Evolutionary conservation across 2,888 invertebrate species (phyloP), one percentile per base, ranked within the genome.

Genomic region (Sphinx pinastri): DNA sequence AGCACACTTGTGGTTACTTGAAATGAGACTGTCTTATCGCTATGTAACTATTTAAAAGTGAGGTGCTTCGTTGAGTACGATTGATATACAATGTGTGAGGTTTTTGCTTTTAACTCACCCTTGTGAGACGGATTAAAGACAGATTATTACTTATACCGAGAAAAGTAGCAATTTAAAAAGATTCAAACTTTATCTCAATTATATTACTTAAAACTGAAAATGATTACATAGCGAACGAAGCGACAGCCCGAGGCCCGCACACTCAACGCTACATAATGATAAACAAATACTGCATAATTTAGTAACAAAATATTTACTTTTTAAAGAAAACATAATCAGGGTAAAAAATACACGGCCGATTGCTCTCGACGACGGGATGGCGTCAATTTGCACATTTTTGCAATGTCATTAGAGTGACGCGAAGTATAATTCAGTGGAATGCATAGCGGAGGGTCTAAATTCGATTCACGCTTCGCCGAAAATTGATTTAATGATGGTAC

Each of bases 231-330:
- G 13, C 0, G 19, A 3, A 19, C 11, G 55, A 11, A 55, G 6
- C 55, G 19, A 55, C 55, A 55, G 19, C 47, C 16, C 12, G 45
- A n/a, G 0, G 13, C 16, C 12, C 47, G 19, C 19, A 19, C 49
- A 19, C 10, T 11, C 55, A n/a, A 16, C n/a, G 8, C 55, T 19
- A 19, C 63, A 19, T 63, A 63, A 63, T 63, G 19, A 63, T 63
- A 63, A 63, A 63, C 19, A 63, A 63, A 63, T 13, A 63, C 63
- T 47, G 47, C 49, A 55, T 55, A 54, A 47, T 63, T 49, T 49
- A 63, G 63, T 49, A 63, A 49, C 63, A 63, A 63, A 63, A 63
- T 49, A 63, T 63, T 63, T 63, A 19, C 63, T 7, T 47, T 63
- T 49, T 19, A 63, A 63, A 63, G 63, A 63, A 63, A 63, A 63